These are phyloP conservation scores for Indicator maculatus DNA, from an alignment of 2,113 vertebrate species.

Conservation along the genomic window DNA sequence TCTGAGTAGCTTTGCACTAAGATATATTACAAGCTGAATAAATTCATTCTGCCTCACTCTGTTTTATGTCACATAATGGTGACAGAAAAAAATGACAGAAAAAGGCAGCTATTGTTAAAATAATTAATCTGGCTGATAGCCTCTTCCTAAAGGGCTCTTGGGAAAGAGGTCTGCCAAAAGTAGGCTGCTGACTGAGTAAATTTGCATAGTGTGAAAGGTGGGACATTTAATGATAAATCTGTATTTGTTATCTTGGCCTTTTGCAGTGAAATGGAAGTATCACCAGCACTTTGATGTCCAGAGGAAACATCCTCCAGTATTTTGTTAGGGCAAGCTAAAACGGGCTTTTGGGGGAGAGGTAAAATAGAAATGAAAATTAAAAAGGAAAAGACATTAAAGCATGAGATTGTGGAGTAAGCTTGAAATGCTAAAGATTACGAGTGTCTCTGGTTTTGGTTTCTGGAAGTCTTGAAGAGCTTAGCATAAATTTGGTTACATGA, in stretches of 20 bases:
- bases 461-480: constrained; percentile 6
- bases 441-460: neutral
- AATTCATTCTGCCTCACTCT: constrained; percentile 22
- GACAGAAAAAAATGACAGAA: constrained; percentile 61
- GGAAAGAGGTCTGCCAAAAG: constrained; percentile 63
- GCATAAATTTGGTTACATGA: constrained; percentile 17
- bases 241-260: constrained; percentile 46
- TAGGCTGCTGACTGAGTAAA: constrained; percentile 49
- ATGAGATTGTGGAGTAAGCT: neutral
- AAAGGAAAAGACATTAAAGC: neutral
- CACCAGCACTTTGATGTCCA: neutral
- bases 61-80: constrained; percentile 46
- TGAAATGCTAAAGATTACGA: neutral
- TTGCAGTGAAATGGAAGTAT: constrained; percentile 3
- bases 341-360: neutral
- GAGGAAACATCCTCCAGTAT: neutral
- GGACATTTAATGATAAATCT: constrained; percentile 52
- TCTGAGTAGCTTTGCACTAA: constrained; percentile 24
- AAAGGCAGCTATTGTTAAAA: constrained; percentile 66
- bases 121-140: constrained; percentile 70
- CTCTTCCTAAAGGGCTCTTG: constrained; percentile 64
- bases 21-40: neutral
- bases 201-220: constrained; percentile 63
- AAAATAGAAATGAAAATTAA: neutral
- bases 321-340: neutral